Base-by-base conservation (phyloP, 35 echinoderm and acorn worm species). In the Nesometra sesokonis region DNA sequence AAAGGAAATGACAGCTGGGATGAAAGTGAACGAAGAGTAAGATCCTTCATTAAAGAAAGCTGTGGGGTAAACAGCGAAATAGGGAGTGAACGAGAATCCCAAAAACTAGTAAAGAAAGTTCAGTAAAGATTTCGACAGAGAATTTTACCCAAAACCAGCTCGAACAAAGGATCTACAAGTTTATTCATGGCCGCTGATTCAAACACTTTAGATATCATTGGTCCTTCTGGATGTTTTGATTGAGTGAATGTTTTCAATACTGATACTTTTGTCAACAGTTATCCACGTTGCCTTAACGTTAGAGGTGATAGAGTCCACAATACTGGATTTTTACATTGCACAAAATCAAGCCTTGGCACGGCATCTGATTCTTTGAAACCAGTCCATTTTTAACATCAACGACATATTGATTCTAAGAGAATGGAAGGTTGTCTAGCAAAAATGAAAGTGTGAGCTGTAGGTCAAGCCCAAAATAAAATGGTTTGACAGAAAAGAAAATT, bases 121-220 rank as follows among this genome's bases (percentile, higher is more conserved):
- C n/a, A 84, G 36, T 34, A 35, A 76, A 38, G 91, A 92, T 85
- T 47, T 77, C 37, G 88, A 92, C 76, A 92, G 86, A 46, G 91
- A 86, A 27, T 80, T 92, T 13, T 92, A 92, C 57, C 86, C 91
- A 31, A 77, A 47, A 82, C 84, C 8, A 23, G 76, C 17, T 17
- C 76, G 0, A 30, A 36, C 29, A 5, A 38, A 79, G 78, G 78
- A 19, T 13, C 47, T 19, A 34, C n/a, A n/a, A n/a, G n/a, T n/a
- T n/a, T n/a, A n/a, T n/a, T n/a, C n/a, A n/a, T n/a, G n/a, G n/a
- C n/a, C n/a, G n/a, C n/a, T n/a, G n/a, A n/a, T n/a, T n/a, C n/a
- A 87, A 86, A 57, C 85, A 91, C 31, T 23, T 37, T 30, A 85
- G 15, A 76, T 37, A 84, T 37, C n/a, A 85, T 38, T 15, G 33